A percentile compares a stretch with the other conserved stretches of the same genome.
phyloP scores from a whole-genome alignment of 30 jellyfish, hydroid and myxozoan species.

The Hydractinia symbiolongicarpus region DNA sequence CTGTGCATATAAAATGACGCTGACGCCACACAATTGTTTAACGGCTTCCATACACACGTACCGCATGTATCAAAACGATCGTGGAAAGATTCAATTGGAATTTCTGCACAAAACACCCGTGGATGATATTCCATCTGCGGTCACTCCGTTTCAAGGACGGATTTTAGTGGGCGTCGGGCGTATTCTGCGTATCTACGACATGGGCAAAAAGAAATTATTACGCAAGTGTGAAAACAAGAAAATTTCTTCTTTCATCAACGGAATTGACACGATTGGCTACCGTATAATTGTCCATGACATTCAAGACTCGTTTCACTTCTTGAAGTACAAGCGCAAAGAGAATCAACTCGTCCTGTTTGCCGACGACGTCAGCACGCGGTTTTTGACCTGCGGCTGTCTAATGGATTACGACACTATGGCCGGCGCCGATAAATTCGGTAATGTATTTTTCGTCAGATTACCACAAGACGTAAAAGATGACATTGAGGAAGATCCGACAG shows the following conservation, averaged over 20 bases:
- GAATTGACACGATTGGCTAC: constrained; percentile 57
- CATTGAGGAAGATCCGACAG: constrained; percentile 99
- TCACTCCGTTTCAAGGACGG: constrained; percentile 66
- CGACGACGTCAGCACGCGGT: constrained; percentile 89
- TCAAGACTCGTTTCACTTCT: constrained; percentile 95
- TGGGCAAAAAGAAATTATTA: constrained; percentile 88
- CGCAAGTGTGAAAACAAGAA: constrained; percentile 92
- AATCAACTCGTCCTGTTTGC: constrained; percentile 88
- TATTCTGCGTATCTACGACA: constrained; percentile 76
- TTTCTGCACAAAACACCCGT: constrained; percentile 81
- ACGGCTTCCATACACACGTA: constrained; percentile 81
- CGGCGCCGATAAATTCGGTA: constrained; percentile 98
- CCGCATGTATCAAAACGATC: constrained; percentile 43
- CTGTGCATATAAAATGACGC: constrained; percentile 55
- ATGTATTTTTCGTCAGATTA: constrained; percentile 69
- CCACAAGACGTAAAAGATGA: constrained; percentile 94
- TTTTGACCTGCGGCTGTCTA: constrained; percentile 95
- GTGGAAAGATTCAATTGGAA: constrained; percentile 56
- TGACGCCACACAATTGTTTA: constrained; percentile 79
- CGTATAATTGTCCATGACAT: constrained; percentile 90
- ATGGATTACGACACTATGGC: constrained; percentile 89
- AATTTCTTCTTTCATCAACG: constrained; percentile 30
- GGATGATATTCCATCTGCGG: constrained; percentile 97
- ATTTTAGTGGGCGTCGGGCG: constrained; percentile 94
- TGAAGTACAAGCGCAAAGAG: constrained; percentile 83